These are phyloP conservation scores for Desmophyllum pertusum DNA, from an alignment of 92 coral and sea anemone genomes.

Conservation along the genomic window DNA sequence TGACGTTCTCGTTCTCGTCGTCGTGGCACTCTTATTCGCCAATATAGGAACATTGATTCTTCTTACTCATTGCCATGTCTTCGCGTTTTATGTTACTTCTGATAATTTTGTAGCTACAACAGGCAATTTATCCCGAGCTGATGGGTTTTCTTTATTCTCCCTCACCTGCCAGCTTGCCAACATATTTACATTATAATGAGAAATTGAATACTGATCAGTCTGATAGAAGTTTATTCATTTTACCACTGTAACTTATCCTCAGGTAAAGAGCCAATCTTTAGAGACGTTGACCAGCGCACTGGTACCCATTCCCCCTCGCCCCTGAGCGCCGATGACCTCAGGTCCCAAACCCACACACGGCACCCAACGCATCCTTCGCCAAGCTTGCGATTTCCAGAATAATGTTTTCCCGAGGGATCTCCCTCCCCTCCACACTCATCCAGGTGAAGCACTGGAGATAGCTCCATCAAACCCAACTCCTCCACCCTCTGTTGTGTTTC, in stretches of 20 bases:
- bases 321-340: constrained; percentile 69
- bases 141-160: background rate
- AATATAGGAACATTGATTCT: too few relatives aligned
- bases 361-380: constrained; percentile 95
- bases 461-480: constrained; percentile 87
- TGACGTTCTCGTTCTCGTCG: too few relatives aligned
- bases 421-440: constrained; percentile 94
- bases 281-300: constrained; percentile 88
- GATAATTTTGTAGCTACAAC: background rate
- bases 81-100: background rate
- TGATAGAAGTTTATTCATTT: too few relatives aligned
- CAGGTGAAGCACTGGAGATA: constrained; percentile 75
- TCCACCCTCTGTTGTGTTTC: constrained; percentile 83
- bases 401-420: constrained; percentile 77
- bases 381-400: constrained; percentile 83
- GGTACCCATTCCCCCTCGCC: constrained; percentile 82
- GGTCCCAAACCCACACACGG: constrained; percentile 90
- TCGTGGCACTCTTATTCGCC: too few relatives aligned
- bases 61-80: background rate
- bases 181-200: background rate
- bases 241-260: constrained; percentile 73
- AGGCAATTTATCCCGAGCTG: background rate
- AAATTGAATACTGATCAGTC: background rate
- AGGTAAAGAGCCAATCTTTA: constrained; percentile 79
- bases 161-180: background rate